Evolutionary conservation across 2,797 vertebrate genomes (phyloP), one percentile per base, ranked within the genome.

Genomic region (Takifugu rubripes): DNA sequence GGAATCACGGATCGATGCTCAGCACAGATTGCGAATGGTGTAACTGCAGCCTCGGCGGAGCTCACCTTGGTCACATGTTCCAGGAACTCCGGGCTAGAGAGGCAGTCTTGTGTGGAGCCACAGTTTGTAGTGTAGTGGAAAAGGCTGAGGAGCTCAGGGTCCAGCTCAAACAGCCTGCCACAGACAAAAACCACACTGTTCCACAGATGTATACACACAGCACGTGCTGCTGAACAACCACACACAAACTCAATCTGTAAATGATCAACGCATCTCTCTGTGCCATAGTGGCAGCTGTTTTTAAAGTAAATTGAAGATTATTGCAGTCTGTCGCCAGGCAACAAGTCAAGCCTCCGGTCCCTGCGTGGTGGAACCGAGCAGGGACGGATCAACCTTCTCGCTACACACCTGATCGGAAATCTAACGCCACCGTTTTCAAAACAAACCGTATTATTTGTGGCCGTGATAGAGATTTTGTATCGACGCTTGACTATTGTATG

Each of bases 21-120:
- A 48, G 25, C 45, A 54, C 26, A 15, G 46, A 21, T 5, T 5
- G 42, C n/a, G 4, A 55, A 46, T 6, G 53, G 55, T 52, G 3
- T 47, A 47, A 21, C 25, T 44, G 53, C 29, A 16, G 57, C 15
- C 21, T 9, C 31, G 31, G 31, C 31, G 6, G n/a, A 11, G 66
- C 94, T 93, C 84, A 98, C 96, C 93, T 97, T 98, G 59, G 92
- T 94, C 83, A 98, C 91, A 78, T 98, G 96, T 52, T 96, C 95
- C 87, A 95, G 86, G 84, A 98, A 98, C 85, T 95, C 93, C 0
- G 95, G 93, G 67, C 93, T 94, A 15, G 93, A 93, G 52, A 98
- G 92, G 66, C 94, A 96, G 78, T 96, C 95, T 76, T 94, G 90
- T 14, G 91, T 86, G 58, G 91, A 93, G 72, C 90, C 86, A 83